A percentile compares a stretch with the other conserved stretches of the same genome.
Conservation (phyloP, 2,888 invertebrate species). For the Metellina segmentata region DNA sequence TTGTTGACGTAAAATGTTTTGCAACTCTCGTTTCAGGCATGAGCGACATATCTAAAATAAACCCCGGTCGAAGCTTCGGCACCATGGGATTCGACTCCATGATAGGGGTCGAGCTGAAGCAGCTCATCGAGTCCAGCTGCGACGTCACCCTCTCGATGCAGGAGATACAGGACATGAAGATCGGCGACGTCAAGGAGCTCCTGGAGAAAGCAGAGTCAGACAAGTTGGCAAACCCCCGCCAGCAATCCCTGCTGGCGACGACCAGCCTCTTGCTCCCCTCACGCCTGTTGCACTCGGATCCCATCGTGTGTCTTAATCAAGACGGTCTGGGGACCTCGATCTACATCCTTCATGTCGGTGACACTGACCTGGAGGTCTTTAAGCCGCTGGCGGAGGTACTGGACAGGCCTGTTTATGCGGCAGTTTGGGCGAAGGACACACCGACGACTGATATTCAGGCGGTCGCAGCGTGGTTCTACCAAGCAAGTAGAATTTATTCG, state of each 20-base stretch:
- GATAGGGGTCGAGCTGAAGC: conserved; percentile 79
- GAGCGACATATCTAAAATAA: conserved; percentile 27
- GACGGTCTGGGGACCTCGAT: conserved; percentile 78
- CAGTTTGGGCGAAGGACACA: conserved; percentile 87
- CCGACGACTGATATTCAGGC: conserved; percentile 50
- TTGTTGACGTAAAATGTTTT: no score
- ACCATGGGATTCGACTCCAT: conserved; percentile 83
- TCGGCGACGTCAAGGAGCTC: conserved; percentile 85
- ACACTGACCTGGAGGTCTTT: background rate
- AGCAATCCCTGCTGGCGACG: conserved; percentile 78
- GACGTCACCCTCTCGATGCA: conserved; percentile 94
- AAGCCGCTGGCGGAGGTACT: conserved; percentile 84
- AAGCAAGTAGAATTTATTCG: conserved; percentile 77
- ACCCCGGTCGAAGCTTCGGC: conserved; percentile 80
- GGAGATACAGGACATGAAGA: conserved; percentile 92
- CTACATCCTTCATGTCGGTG: conserved; percentile 85
- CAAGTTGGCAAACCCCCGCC: background rate
- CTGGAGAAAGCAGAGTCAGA: conserved; percentile 18
- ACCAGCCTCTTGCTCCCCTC: conserved; percentile 87
- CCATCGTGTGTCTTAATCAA: conserved; percentile 85
- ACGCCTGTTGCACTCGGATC: conserved; percentile 87
- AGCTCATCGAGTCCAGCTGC: conserved; percentile 85
- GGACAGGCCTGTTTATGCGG: conserved; percentile 89
- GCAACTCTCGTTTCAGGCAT: conserved; percentile 25
- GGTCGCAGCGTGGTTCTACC: conserved; percentile 56